These are phyloP conservation scores for Syrrhaptes paradoxus DNA, from an alignment of 2,113 vertebrate species.

Conservation along the genomic window DNA sequence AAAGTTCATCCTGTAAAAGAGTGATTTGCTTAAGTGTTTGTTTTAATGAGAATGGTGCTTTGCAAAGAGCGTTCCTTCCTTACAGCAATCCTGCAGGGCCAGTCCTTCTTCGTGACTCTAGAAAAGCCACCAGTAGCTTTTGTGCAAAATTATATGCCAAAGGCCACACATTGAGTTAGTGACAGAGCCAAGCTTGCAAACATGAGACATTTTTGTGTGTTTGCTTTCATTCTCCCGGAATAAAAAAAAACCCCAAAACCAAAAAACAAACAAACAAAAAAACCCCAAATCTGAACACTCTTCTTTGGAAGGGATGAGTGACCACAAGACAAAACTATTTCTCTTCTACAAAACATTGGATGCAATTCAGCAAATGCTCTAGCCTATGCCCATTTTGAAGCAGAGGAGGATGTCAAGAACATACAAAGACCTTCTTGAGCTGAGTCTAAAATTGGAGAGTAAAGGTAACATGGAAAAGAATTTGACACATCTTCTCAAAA, in stretches of 20 bases:
- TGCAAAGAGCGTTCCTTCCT: not conserved
- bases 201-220: not conserved
- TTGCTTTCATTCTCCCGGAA: not conserved
- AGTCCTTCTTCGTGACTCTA: not conserved
- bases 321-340: not conserved
- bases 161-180: not conserved
- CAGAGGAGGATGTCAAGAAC: not conserved
- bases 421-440: not conserved
- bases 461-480: not conserved
- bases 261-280: not conserved
- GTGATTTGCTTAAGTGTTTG: not conserved
- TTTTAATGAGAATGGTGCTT: not conserved
- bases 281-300: not conserved
- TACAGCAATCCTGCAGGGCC: not conserved
- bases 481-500: not conserved
- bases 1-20: not conserved
- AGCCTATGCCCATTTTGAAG: not conserved
- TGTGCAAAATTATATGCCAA: not conserved
- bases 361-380: not conserved
- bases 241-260: not conserved
- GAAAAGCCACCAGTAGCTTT: not conserved
- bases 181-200: not conserved
- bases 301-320: not conserved
- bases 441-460: not conserved
- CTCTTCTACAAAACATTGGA: not conserved